Percentiles rank a stretch among this genome's conserved stretches.
phyloP scores from a whole-genome alignment of 1,140 invertebrate species.

The Cylas formicarius region DNA sequence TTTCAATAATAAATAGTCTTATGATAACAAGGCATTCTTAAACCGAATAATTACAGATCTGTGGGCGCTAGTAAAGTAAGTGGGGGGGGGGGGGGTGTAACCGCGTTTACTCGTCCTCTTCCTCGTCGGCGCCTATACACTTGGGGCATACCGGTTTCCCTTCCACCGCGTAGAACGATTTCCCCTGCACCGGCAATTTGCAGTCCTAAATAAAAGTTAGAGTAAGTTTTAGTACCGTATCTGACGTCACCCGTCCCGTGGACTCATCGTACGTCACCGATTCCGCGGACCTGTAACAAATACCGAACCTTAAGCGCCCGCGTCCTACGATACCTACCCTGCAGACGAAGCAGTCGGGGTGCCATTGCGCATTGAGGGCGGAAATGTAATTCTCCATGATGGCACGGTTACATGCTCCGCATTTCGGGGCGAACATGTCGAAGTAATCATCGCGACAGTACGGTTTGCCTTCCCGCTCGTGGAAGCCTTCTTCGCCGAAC shows the following conservation, averaged over 20 bases:
- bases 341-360: conserved; percentile 99
- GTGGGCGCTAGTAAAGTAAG: no score
- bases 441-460: conserved; percentile 96
- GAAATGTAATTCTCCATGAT: conserved; percentile 99
- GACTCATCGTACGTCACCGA: no score
- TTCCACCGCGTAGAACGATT: conserved; percentile 93
- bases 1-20: conserved; percentile 14
- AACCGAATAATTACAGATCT: no score
- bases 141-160: conserved; percentile 84
- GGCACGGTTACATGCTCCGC: conserved; percentile 90
- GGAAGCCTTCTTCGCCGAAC: conserved; percentile 95
- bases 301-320: no score
- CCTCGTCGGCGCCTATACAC: conserved; percentile 84
- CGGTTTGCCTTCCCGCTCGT: conserved; percentile 88
- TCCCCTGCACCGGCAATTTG: conserved; percentile 81
- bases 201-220: conserved; percentile 79
- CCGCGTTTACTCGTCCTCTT: conserved; percentile 57
- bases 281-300: no score
- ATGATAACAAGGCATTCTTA: no score
- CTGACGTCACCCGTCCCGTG: no score
- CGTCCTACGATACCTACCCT: conserved; percentile 66
- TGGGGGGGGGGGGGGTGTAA: no score
- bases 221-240: neutral
- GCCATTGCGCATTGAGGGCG: conserved; percentile 96
- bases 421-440: conserved; percentile 98